Evolutionary conservation across 2,888 invertebrate species (phyloP), one percentile per base, ranked within the genome.

Genomic region (Melangyna quadrimaculata): DNA sequence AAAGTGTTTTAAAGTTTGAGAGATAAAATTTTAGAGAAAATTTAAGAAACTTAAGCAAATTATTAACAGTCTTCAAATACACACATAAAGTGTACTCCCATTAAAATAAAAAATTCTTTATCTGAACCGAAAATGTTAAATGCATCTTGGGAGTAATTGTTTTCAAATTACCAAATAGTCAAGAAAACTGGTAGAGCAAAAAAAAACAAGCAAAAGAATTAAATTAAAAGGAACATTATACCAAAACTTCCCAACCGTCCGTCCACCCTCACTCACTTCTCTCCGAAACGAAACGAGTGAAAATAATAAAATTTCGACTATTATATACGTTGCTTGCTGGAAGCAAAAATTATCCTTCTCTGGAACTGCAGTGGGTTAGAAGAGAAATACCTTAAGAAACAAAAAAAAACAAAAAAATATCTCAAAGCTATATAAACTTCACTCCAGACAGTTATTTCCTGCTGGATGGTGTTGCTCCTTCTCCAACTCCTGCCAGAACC

Each of bases 371-470:
- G n/a, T n/a, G 17, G 14, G 48, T 17, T 3, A 14, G n/a, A 3
- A 51, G 32, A 37, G 14, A 53, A 22, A 22, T 9, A 27, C 17
- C 35, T n/a, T 40, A 40, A 40, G 32, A 59, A 22, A 67, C 72
- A 27, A 53, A 53, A 67, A 43, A 35, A 22, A 29, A 22, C 3
- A 27, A n/a, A 40, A 57, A 35, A 61, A 75, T 5, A n/a, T 8
- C 24, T 14, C 2, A 12, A 22, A 51, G 14, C 2, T 14, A 24
- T 51, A 48, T 22, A 67, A 9, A 65, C 71, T 80, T 61, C 65
- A 75, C 35, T 37, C 81, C 86, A 81, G 86, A 81, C 86, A 63
- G 81, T 81, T 81, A 86, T 86, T 86, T 86, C 86, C 86, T 77
- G 86, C 22, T 78, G 5, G 51, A 27, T 51, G 51, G 24, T 51